phyloP scores from a whole-genome alignment of 2,797 vertebrate genomes.

The Acipenser oxyrinchus region DNA sequence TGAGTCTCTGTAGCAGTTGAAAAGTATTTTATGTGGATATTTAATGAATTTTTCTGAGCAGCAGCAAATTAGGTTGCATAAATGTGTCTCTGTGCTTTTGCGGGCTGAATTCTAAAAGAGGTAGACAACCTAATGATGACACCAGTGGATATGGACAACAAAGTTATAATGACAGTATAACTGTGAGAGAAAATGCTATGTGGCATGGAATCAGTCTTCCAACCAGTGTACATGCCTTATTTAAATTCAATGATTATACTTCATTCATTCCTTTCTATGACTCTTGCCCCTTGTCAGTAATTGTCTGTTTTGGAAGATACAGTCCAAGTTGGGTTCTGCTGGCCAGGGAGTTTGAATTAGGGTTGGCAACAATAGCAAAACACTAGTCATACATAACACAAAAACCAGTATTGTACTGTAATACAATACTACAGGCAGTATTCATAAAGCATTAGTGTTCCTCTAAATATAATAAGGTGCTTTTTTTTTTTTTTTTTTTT shows the following conservation, averaged over 20 bases:
- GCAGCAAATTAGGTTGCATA: slow-evolving; percentile 14
- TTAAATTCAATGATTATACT: neutral
- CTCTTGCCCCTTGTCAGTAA: slow-evolving; percentile 19
- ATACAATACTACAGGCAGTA: too few species aligned
- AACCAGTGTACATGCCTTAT: neutral
- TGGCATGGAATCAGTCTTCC: neutral
- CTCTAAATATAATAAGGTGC: too few species aligned
- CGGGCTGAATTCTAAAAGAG: slow-evolving; percentile 4
- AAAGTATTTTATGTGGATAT: slow-evolving; percentile 48
- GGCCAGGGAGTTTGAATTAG: too few species aligned
- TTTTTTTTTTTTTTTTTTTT: too few species aligned
- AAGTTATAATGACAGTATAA: neutral
- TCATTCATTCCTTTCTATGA: slow-evolving; percentile 13
- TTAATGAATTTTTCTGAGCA: slow-evolving; percentile 42
- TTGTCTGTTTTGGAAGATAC: too few species aligned
- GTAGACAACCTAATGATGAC: slow-evolving; percentile 5
- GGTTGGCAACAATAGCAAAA: too few species aligned
- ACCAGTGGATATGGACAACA: neutral
- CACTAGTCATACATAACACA: too few species aligned
- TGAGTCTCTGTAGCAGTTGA: slow-evolving; percentile 49
- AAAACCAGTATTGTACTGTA: too few species aligned
- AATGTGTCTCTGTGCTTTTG: slow-evolving; percentile 3
- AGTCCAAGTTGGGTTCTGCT: too few species aligned
- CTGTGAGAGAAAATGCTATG: neutral
- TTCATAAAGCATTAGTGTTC: too few species aligned